Conservation (phyloP, 2,113 vertebrate species). For the Xiphophorus couchianus region DNA sequence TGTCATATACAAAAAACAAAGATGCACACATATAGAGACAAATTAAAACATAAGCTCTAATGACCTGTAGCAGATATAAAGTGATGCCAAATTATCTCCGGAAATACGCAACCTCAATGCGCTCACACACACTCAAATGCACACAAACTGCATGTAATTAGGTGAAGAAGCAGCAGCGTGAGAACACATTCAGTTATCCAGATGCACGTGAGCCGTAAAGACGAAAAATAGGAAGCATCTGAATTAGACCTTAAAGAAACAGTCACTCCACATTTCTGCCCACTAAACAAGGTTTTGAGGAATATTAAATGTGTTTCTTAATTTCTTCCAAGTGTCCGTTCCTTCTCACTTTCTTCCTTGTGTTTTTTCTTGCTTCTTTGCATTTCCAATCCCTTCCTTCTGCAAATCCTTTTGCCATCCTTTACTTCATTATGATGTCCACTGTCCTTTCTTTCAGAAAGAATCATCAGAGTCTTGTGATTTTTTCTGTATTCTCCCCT, state of each 20-base stretch:
- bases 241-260: constrained; percentile 63
- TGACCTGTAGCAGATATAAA: constrained; percentile 74
- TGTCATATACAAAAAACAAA: not conserved
- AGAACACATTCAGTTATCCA: constrained; percentile 13
- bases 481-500: too few relatives aligned
- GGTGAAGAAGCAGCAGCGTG: constrained; percentile 30
- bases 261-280: constrained; percentile 32
- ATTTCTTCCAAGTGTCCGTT: constrained; percentile 29
- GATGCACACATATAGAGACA: constrained; percentile 29
- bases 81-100: constrained; percentile 69
- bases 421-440: too few relatives aligned
- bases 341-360: too few relatives aligned
- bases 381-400: too few relatives aligned
- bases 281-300: constrained; percentile 38
- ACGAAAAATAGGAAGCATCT: constrained; percentile 45
- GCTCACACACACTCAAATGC: constrained; percentile 16
- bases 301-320: not conserved
- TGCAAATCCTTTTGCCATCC: too few relatives aligned
- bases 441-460: too few relatives aligned
- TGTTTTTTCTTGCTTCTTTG: too few relatives aligned
- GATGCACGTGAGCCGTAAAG: constrained; percentile 20
- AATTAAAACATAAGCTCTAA: constrained; percentile 47
- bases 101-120: constrained; percentile 33
- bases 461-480: too few relatives aligned
- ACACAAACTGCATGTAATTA: constrained; percentile 35